Base-by-base conservation (phyloP, 2,113 vertebrate genomes). In the Ellobius talpinus region DNA sequence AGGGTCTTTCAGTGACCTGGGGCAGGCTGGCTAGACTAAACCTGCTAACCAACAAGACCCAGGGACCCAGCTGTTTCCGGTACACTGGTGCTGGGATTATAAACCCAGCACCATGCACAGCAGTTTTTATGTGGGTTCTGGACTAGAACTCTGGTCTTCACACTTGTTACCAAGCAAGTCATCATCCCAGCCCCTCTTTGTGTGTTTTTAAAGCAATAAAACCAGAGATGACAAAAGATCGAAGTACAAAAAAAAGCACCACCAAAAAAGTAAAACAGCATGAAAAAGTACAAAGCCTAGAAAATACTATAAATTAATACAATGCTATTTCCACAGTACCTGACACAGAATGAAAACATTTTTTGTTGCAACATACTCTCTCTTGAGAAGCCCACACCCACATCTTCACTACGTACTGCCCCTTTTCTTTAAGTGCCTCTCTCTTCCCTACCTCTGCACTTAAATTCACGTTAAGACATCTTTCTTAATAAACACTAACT, bases 281-380 rank as follows among this genome's bases (percentile, higher is more conserved):
- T 63, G 29, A 81, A 95, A 70, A 86, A 90, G 2, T 33, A 91
- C n/a, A 90, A 89, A 89, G 77, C 21, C 12, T 36, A 63, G 19
- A 19, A 90, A 96, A 26, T 94, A 10, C 21, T 90, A 85, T 79
- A 79, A 95, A 68, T 91, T 93, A 95, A 36, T 85, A 87, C 11
- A 96, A 68, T 36, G 21, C 86, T 26, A 65, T 11, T 58, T 86
- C 79, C 8, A 42, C 61, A 87, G 74, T 93, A 61, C 39, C 86
- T 91, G 65, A 47, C 68, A 81, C 47, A 88, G 33, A 90, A 81
- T 66, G 90, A 88, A 89, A 89, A 61, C 87, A 73, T 19, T 19
- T 29, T 55, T 33, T 68, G 29, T 45, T 68, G 63, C 85, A 87
- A 87, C 65, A 85, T 8, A 68, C 31, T 58, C 23, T 55, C 21